Conservation (phyloP, 1,140 invertebrate species). For the Trichogramma pretiosum region DNA sequence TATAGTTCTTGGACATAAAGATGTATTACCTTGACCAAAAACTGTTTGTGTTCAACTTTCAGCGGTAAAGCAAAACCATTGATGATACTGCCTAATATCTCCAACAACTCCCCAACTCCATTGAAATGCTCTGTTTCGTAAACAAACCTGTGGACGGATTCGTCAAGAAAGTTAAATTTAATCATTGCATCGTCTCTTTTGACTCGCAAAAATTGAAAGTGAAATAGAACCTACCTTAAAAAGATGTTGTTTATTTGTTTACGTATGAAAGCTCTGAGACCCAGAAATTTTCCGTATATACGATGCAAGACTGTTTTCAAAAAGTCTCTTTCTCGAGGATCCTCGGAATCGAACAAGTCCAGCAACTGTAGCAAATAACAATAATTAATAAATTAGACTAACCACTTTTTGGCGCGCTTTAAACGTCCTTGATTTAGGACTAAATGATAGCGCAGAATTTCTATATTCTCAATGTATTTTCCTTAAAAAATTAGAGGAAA, state of each 20-base stretch:
- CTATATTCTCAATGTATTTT: too few relatives aligned
- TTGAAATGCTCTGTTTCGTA: conserved; percentile 99
- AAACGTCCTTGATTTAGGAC: too few relatives aligned
- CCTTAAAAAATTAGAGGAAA: too few relatives aligned
- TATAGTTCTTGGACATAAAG: background rate
- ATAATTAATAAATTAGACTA: too few relatives aligned
- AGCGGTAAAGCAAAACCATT: conserved; percentile 97
- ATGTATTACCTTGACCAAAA: conserved; percentile 82
- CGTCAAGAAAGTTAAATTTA: too few relatives aligned
- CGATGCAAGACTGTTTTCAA: conserved; percentile 98
- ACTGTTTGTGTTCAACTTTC: conserved; percentile 95
- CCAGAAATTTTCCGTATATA: conserved; percentile 99
- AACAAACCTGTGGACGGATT: conserved; percentile 72
- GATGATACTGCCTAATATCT: conserved; percentile 99
- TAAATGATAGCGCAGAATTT: too few relatives aligned
- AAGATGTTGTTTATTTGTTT: conserved; percentile 99
- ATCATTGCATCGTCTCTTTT: background rate
- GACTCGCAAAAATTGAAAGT: background rate
- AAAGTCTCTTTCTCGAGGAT: conserved; percentile 97
- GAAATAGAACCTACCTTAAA: conserved; percentile 50
- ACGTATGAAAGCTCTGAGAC: conserved; percentile 94
- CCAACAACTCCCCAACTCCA: conserved; percentile 94
- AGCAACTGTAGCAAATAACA: conserved; percentile 73
- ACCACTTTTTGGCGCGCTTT: too few relatives aligned
- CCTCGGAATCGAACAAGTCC: conserved; percentile 98